Percentiles rank a stretch among this genome's conserved stretches.
phyloP scores from a whole-genome alignment of 2,113 vertebrate species.

The Pteronura brasiliensis region DNA sequence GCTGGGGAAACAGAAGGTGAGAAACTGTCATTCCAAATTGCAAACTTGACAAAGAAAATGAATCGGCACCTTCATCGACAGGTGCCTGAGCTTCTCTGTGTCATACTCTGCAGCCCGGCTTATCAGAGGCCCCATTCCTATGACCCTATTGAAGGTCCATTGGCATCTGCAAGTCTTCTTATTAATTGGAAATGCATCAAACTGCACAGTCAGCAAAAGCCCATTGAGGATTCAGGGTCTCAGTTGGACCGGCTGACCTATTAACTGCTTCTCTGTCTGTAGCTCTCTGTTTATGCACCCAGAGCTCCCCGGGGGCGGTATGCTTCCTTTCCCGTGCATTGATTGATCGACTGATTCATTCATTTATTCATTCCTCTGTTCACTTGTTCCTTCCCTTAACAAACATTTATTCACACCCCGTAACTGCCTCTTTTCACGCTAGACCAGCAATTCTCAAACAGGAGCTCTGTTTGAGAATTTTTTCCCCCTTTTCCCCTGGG shows the following conservation, averaged over 20 bases:
- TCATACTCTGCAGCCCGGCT: neutral
- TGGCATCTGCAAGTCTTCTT: slow-evolving; percentile 37
- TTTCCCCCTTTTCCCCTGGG: neutral
- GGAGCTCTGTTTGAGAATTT: neutral
- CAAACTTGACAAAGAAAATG: slow-evolving; percentile 40
- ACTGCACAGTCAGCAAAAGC: slow-evolving; percentile 40
- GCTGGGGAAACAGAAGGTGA: slow-evolving; percentile 65
- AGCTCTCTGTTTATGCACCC: neutral
- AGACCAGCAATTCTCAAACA: neutral
- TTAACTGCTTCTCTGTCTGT: slow-evolving; percentile 29
- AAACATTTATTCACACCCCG: neutral
- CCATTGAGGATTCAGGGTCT: neutral
- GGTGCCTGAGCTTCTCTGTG: slow-evolving; percentile 1
- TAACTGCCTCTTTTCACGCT: neutral
- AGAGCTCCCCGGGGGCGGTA: neutral
- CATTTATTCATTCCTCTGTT: neutral
- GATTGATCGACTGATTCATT: neutral
- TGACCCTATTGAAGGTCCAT: slow-evolving; percentile 48
- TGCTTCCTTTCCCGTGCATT: neutral
- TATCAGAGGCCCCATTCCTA: slow-evolving; percentile 47
- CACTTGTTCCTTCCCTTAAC: neutral
- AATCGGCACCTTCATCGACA: slow-evolving; percentile 40
- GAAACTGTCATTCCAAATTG: slow-evolving; percentile 57
- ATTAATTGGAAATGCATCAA: slow-evolving; percentile 61
- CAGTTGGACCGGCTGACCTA: neutral